Conservation (phyloP, 23 tunicate species). For the Phallusia fumigata region DNA sequence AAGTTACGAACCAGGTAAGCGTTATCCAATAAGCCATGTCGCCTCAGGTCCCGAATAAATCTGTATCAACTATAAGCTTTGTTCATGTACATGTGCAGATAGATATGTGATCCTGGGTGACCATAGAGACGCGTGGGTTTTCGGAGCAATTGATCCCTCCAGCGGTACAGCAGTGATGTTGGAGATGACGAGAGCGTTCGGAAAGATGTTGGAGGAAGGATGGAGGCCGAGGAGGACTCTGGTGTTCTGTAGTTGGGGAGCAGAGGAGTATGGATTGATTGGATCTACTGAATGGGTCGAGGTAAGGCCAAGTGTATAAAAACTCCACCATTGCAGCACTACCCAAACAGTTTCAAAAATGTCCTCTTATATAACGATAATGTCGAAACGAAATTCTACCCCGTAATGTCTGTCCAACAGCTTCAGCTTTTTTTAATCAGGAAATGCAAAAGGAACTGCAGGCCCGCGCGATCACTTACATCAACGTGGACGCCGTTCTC, state of each 20-base stretch:
- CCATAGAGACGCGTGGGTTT: slow-evolving; percentile 87
- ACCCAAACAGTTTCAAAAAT: no score
- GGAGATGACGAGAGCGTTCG: slow-evolving; percentile 62
- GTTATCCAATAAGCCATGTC: neutral
- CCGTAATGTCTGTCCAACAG: no score
- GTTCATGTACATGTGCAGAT: slow-evolving; percentile 16
- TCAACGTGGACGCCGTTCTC: slow-evolving; percentile 59
- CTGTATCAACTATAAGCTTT: no score
- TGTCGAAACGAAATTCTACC: no score
- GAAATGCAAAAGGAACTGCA: slow-evolving; percentile 67
- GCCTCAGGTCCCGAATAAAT: neutral
- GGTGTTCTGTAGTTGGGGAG: slow-evolving; percentile 81
- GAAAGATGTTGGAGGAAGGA: slow-evolving; percentile 52
- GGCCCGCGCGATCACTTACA: slow-evolving; percentile 51
- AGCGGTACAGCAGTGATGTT: slow-evolving; percentile 61
- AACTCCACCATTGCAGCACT: no score
- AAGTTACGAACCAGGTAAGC: slow-evolving; percentile 28
- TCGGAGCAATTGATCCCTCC: slow-evolving; percentile 78
- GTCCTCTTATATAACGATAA: no score
- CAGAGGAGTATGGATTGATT: slow-evolving; percentile 71
- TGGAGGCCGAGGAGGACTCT: slow-evolving; percentile 71
- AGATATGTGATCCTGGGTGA: slow-evolving; percentile 64
- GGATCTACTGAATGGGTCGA: slow-evolving; percentile 88
- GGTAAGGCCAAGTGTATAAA: slow-evolving; percentile 33
- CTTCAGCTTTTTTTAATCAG: neutral